Percentiles rank a stretch among this genome's conserved stretches.
These are phyloP conservation scores for Percina caprodes DNA, from an alignment of 2,113 vertebrate species.

Conservation along the genomic window DNA sequence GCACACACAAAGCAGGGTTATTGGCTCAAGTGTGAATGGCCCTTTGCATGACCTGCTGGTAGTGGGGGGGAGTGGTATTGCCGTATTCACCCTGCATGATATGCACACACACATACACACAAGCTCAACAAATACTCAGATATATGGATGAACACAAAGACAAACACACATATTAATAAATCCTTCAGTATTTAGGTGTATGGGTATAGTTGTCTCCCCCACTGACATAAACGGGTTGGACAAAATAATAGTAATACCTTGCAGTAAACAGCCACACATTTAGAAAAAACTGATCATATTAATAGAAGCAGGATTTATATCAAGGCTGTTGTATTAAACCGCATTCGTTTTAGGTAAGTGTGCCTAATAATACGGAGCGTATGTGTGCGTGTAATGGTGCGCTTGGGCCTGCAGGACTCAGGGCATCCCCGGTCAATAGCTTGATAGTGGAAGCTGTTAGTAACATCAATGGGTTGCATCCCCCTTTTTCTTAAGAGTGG, in stretches of 20 bases:
- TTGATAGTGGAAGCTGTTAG: constrained; percentile 54
- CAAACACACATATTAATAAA: not conserved
- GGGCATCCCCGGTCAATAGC: constrained; percentile 44
- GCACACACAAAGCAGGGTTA: constrained; percentile 35
- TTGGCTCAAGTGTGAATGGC: constrained; percentile 55
- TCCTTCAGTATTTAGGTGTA: not conserved
- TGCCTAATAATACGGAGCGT: not conserved
- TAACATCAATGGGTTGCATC: constrained; percentile 63
- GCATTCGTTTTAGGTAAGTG: not conserved
- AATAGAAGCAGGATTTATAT: not conserved
- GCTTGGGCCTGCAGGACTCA: not conserved
- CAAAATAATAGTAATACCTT: no score
- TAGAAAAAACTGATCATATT: not conserved
- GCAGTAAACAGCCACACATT: not conserved
- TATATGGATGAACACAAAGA: not conserved
- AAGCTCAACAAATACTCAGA: not conserved
- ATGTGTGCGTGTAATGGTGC: not conserved
- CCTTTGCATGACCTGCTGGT: constrained; percentile 28
- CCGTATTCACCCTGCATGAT: not conserved
- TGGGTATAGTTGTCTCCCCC: not conserved
- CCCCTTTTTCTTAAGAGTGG: constrained; percentile 44
- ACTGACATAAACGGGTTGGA: not conserved
- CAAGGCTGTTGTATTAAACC: not conserved
- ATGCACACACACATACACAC: not conserved
- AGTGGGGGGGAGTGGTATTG: not conserved